These are phyloP conservation scores for Ischnus inquisitorius DNA, from an alignment of 2,888 invertebrate species.

Conservation along the genomic window DNA sequence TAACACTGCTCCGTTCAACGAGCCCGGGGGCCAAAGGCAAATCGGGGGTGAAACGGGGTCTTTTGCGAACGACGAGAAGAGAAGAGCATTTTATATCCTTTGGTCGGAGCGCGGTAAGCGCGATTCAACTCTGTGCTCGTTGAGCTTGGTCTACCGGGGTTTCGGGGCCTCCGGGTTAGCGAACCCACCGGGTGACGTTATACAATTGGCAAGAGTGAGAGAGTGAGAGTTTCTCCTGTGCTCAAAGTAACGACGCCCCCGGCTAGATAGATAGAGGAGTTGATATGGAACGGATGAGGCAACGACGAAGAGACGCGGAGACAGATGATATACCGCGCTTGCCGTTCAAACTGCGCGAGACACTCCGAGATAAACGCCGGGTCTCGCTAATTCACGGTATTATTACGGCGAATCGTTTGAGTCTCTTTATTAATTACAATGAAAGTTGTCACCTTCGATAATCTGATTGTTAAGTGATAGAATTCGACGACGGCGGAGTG, in stretches of 20 bases:
- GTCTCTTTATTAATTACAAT: neutral
- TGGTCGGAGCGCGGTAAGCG: neutral
- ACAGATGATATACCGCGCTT: neutral
- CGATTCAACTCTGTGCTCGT: neutral
- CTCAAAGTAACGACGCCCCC: constrained; percentile 45
- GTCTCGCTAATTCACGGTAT: constrained; percentile 4
- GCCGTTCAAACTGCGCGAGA: neutral
- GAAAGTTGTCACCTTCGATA: neutral
- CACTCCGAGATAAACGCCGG: neutral
- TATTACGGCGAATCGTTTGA: neutral
- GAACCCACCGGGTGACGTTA: constrained; percentile 32
- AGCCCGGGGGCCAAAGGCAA: constrained; percentile 46
- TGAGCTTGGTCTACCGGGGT: constrained; percentile 33
- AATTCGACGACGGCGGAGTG: neutral
- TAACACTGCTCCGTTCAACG: constrained; percentile 15
- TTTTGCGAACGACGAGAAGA: constrained; percentile 42
- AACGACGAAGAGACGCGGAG: constrained; percentile 1
- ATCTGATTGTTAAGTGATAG: neutral
- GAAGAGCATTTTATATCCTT: neutral
- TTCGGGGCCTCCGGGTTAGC: constrained; percentile 30
- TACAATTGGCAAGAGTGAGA: constrained; percentile 47
- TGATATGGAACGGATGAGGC: no score
- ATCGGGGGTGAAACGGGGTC: constrained; percentile 29
- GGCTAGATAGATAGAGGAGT: constrained; percentile 19
- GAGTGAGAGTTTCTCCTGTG: constrained; percentile 10